These are phyloP conservation scores for Hassar affinis DNA, from an alignment of 2,113 vertebrate genomes.

Conservation along the genomic window DNA sequence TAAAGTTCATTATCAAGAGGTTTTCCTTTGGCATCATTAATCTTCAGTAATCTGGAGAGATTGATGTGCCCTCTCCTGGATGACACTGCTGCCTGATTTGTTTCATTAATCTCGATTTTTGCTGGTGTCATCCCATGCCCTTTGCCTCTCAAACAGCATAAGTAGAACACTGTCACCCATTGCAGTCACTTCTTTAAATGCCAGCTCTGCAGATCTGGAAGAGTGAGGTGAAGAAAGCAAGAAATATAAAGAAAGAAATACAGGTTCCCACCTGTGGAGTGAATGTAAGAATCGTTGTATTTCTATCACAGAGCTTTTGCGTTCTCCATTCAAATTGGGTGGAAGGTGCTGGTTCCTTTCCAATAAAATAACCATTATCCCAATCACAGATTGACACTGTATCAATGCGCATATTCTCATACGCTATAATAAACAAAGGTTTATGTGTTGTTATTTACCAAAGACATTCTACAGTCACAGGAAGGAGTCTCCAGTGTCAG, in stretches of 20 bases:
- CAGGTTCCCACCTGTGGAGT: not conserved
- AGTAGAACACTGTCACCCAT: constrained; percentile 38
- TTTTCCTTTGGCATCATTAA: constrained; percentile 81
- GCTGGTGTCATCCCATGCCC: constrained; percentile 76
- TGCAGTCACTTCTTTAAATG: constrained; percentile 40
- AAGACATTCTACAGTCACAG: too few relatives aligned
- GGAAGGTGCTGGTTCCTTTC: not conserved
- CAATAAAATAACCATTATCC: too few relatives aligned
- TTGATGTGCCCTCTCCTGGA: constrained; percentile 74
- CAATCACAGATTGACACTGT: not conserved
- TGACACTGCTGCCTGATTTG: constrained; percentile 74
- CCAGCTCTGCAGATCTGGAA: constrained; percentile 17
- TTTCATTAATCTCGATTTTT: constrained; percentile 84
- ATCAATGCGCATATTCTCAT: not conserved
- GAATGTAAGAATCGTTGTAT: not conserved
- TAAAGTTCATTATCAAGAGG: constrained; percentile 81
- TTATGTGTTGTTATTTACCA: not conserved
- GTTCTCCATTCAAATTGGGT: not conserved
- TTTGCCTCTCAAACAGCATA: constrained; percentile 41
- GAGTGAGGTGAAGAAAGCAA: not conserved
- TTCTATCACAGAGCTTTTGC: not conserved
- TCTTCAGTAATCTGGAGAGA: constrained; percentile 76
- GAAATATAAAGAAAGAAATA: not conserved
- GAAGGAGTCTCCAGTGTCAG: too few relatives aligned
- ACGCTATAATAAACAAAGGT: not conserved